Conservation (phyloP, 2,113 vertebrate species). For the Macrotis lagotis region DNA sequence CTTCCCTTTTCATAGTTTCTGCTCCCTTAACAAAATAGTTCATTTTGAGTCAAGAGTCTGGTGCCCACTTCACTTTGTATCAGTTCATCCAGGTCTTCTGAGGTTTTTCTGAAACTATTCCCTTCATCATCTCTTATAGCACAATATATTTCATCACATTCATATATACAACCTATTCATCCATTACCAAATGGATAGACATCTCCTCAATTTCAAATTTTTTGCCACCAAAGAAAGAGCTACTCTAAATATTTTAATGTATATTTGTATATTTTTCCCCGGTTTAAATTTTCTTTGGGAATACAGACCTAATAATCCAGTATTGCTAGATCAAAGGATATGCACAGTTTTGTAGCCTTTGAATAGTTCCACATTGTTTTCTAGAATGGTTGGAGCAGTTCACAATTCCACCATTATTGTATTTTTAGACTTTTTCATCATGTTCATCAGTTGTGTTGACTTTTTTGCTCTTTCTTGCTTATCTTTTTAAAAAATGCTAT, state of each 20-base stretch:
- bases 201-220: neutral
- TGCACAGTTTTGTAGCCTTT: neutral
- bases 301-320: neutral
- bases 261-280: neutral
- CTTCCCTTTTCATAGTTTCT: neutral
- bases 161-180: neutral
- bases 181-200: neutral
- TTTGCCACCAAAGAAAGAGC: neutral
- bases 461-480: neutral
- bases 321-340: neutral
- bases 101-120: neutral
- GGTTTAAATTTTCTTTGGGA: neutral
- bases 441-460: neutral
- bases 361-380: neutral
- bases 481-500: neutral
- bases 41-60: neutral
- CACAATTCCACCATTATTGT: neutral
- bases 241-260: neutral
- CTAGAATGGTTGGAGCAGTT: neutral
- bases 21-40: conserved; percentile 41
- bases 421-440: neutral
- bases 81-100: neutral
- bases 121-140: neutral
- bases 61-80: neutral
- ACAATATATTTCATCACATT: neutral